Percentiles rank a stretch among this genome's conserved stretches.
Evolutionary conservation across 2,888 invertebrate species (phyloP).

Genomic region (Portevinia maculata): DNA sequence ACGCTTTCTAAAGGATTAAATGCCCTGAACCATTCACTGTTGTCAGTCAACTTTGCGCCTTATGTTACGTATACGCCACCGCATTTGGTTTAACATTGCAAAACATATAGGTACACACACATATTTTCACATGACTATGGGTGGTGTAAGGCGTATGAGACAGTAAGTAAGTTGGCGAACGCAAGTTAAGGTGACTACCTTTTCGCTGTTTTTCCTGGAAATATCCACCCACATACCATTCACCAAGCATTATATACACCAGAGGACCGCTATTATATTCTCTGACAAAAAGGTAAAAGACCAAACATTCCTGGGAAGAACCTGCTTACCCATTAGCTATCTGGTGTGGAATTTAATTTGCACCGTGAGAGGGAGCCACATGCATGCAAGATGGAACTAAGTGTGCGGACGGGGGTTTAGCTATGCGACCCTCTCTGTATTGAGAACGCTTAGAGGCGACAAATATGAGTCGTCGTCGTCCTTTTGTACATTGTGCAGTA

Average conservation of each 20-base stretch:
- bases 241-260: slow-evolving; percentile 14
- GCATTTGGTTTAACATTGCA: slow-evolving; percentile 32
- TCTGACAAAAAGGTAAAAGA: slow-evolving; percentile 51
- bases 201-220: slow-evolving; percentile 46
- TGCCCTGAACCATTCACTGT: slow-evolving; percentile 29
- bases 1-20: slow-evolving; percentile 36
- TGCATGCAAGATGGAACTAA: slow-evolving; percentile 23
- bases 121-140: slow-evolving; percentile 4
- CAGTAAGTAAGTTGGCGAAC: slow-evolving; percentile 20
- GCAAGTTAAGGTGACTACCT: slow-evolving; percentile 49
- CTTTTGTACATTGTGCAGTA: slow-evolving; percentile 46
- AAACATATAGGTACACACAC: slow-evolving; percentile 1
- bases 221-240: slow-evolving; percentile 15
- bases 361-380: slow-evolving; percentile 35
- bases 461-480: slow-evolving; percentile 65
- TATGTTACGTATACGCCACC: slow-evolving; percentile 48
- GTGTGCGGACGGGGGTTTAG: slow-evolving; percentile 10
- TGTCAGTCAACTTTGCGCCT: slow-evolving; percentile 46
- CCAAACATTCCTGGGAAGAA: slow-evolving; percentile 47
- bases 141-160: neutral
- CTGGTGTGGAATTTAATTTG: slow-evolving; percentile 66
- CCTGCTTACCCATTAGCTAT: slow-evolving; percentile 65
- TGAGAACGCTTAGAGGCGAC: slow-evolving; percentile 62
- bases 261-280: slow-evolving; percentile 38
- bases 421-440: slow-evolving; percentile 45